phyloP scores from a whole-genome alignment of 2,888 invertebrate genomes.

The Aphrophora alni region DNA sequence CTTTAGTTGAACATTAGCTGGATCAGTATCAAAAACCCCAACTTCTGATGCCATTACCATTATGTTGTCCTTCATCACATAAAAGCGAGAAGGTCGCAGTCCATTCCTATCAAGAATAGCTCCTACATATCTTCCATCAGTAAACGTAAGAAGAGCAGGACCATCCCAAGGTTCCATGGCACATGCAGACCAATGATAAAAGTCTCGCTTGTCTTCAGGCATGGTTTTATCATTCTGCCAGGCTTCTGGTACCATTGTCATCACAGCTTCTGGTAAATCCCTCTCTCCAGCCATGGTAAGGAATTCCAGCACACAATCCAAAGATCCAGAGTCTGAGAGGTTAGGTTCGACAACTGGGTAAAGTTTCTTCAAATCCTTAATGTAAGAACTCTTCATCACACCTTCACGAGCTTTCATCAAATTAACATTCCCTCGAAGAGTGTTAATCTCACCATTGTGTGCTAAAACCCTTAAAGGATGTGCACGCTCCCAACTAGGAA shows the following conservation, averaged over 20 bases:
- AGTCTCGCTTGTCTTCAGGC: slow-evolving; percentile 90
- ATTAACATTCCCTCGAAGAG: slow-evolving; percentile 97
- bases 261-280: slow-evolving; percentile 93
- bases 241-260: slow-evolving; percentile 99
- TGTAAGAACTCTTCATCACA: slow-evolving; percentile 88
- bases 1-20: slow-evolving; percentile 87
- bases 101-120: slow-evolving; percentile 85
- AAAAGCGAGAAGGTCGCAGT: slow-evolving; percentile 95
- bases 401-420: slow-evolving; percentile 98
- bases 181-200: slow-evolving; percentile 97
- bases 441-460: slow-evolving; percentile 99
- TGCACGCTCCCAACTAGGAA: slow-evolving; percentile 99
- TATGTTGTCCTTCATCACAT: slow-evolving; percentile 94
- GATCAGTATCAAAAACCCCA: slow-evolving; percentile 93
- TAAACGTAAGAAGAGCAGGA: slow-evolving; percentile 94
- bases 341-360: slow-evolving; percentile 98
- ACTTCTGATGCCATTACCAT: slow-evolving; percentile 99
- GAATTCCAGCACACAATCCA: slow-evolving; percentile 98
- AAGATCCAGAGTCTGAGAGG: slow-evolving; percentile 96
- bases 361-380: slow-evolving; percentile 81
- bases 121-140: slow-evolving; percentile 96
- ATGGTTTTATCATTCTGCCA: slow-evolving; percentile 97
- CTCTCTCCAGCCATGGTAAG: slow-evolving; percentile 91
- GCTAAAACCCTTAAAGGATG: slow-evolving; percentile 91
- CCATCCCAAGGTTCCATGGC: slow-evolving; percentile 99